Base-by-base conservation (phyloP, 2,797 vertebrate genomes). In the Parauchenoglanis ngamensis region DNA sequence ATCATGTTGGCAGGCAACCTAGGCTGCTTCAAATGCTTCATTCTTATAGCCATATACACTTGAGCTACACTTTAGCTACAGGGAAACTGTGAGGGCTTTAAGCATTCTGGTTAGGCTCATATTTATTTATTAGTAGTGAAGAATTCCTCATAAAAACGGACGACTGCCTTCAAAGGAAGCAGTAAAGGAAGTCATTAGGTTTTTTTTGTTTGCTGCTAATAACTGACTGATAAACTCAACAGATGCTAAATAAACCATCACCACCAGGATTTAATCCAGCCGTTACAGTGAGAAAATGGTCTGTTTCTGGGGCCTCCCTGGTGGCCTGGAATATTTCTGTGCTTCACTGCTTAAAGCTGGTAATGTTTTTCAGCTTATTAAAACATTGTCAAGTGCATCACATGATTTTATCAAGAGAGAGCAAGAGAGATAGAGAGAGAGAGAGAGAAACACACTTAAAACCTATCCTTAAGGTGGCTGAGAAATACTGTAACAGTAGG, bases 321-420 rank as follows among this genome's bases (percentile, higher is more conserved):
- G 89, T 90, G 90, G 89, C 92, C 89, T 89, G 84, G 91, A 91
- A 89, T 89, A 89, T 91, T 92, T 88, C 63, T 88, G 68, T 87
- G 90, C 72, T 90, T 87, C 80, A 80, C 84, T 87, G 90, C 25
- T 40, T 90, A 80, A 89, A 90, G 68, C 88, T 90, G 86, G 88
- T 92, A 52, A 88, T 49, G 87, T 81, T 91, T 92, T 91, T 76
- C 73, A 84, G 80, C 90, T 93, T 89, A 91, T 93, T 92, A 93
- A 93, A 95, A 91, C 79, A 89, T 81, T 84, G 70, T 87, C 83
- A 89, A 90, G 70, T 83, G 88, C 85, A 90, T 85, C 77, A 90
- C 86, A 91, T 87, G 83, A 89, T 93, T 87, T 90, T 52, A 52
- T 40, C 3, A 3, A 54, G 31, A 63, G 46, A 35, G 12, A 40